Evolutionary conservation across 2,888 invertebrate species (phyloP), one percentile per base, ranked within the genome.

Genomic region (Morinoia aosen): DNA sequence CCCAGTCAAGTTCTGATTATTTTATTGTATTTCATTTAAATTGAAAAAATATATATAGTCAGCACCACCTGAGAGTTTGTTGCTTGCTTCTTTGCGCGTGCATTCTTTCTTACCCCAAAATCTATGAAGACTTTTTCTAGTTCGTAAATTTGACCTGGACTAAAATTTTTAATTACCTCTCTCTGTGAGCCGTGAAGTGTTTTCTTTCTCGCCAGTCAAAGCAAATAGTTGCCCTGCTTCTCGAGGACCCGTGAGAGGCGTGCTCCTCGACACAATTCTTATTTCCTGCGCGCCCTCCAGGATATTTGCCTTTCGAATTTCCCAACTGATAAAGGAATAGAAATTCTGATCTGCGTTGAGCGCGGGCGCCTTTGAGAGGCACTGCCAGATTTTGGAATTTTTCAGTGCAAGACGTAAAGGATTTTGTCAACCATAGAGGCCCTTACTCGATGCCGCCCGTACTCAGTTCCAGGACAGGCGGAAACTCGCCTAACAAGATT

Each of bases 261-360:
- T 90, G 90, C 90, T 90, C 39, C 90, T 90, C 90, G 90, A 57
- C 93, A 48, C 57, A 33, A 57, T 93, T 93, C 93, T 93, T 39
- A 93, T 93, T 93, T 93, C 56, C 57, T 57, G 57, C 14, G n/a
- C 93, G 57, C 93, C 33, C n/a, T 93, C 56, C 57, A 93, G 93
- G 56, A 93, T 93, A 93, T 93, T 93, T 93, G 93, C 93, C 93
- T 93, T 93, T 93, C 93, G 93, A 93, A 93, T 93, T 93, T 93
- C 93, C 14, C 93, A 33, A 56, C 93, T 93, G 93, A 93, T 93
- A 93, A 56, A 93, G 93, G 58, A 93, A 93, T 90, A 57, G 58
- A 93, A 93, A 93, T 93, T 93, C 57, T 93, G 93, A 57, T 93
- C 93, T 93, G 58, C 90, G 48, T 48, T 90, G 90, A 90, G 90